Conservation (phyloP, 2,888 invertebrate species). For the Galeruca laticollis region DNA sequence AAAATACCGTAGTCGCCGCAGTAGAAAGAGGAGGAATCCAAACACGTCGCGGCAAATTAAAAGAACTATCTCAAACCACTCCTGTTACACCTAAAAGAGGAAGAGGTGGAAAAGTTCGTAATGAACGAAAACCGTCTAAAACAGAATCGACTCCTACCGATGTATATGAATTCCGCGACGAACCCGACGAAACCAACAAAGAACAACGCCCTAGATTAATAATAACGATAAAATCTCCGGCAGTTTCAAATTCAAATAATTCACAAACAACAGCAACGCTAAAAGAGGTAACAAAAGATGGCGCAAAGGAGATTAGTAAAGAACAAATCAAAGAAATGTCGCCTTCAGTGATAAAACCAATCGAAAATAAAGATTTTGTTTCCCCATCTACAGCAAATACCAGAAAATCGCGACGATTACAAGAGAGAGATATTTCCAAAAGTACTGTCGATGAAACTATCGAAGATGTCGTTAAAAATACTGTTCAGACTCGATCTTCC, state of each 20-base stretch:
- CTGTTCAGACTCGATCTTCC: constrained; percentile 66
- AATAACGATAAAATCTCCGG: constrained; percentile 83
- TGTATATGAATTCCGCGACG: constrained; percentile 92
- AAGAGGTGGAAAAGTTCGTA: constrained; percentile 68
- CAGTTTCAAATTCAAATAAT: constrained; percentile 62
- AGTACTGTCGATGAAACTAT: constrained; percentile 89
- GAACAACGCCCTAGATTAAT: constrained; percentile 81
- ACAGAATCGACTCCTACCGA: constrained; percentile 75
- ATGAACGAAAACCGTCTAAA: constrained; percentile 70
- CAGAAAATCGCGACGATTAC: constrained; percentile 83
- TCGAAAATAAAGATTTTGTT: constrained; percentile 72
- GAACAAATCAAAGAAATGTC: constrained; percentile 48
- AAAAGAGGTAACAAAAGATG: constrained; percentile 65
- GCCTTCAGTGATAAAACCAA: constrained; percentile 64
- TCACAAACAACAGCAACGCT: constrained; percentile 65
- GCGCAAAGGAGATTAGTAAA: constrained; percentile 53
- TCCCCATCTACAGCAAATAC: constrained; percentile 74
- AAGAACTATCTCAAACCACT: constrained; percentile 53
- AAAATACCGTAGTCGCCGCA: constrained; percentile 26
- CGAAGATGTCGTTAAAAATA: constrained; percentile 87
- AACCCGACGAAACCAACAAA: constrained; percentile 80
- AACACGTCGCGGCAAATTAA: constrained; percentile 67
- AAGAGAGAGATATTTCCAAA: constrained; percentile 81
- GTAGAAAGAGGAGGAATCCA: constrained; percentile 68
- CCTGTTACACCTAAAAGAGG: constrained; percentile 59